A percentile compares a stretch with the other conserved stretches of the same genome.
Conservation (phyloP, 2,113 vertebrate species). For the Eudorcas thomsonii region DNA sequence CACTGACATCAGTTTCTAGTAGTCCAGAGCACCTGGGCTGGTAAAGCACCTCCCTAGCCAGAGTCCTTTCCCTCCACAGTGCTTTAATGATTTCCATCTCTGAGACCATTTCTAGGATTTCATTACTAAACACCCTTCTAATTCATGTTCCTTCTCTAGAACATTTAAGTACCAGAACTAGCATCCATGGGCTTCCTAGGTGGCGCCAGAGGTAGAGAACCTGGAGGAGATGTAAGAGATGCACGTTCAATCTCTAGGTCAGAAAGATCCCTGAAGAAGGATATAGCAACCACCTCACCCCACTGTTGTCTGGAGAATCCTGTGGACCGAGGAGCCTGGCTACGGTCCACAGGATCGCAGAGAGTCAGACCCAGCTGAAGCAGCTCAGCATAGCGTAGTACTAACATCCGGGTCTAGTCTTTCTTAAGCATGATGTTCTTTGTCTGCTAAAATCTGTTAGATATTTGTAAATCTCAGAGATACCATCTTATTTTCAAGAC, state of each 20-base stretch:
- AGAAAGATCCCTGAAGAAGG: neutral
- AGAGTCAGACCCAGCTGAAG: neutral
- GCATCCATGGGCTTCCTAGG: neutral
- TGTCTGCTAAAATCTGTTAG: neutral
- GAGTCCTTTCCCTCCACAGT: neutral
- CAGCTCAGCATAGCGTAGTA: neutral
- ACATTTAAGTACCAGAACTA: neutral
- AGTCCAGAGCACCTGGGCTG: neutral
- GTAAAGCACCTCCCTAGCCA: neutral
- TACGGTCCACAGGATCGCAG: fast-evolving
- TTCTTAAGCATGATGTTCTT: neutral
- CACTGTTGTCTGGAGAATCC: neutral
- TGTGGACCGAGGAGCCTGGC: neutral
- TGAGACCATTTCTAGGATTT: neutral
- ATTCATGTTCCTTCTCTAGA: neutral
- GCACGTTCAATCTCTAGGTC: neutral
- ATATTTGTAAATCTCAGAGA: neutral
- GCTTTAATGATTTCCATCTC: neutral
- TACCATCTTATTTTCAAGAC: neutral
- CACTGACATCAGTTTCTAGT: neutral
- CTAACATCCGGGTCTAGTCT: neutral
- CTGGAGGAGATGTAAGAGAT: neutral
- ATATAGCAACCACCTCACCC: neutral
- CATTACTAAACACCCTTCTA: neutral
- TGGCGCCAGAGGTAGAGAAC: neutral